phyloP scores from a whole-genome alignment of 1,140 invertebrate genomes.

The Drosophila mauritiana region DNA sequence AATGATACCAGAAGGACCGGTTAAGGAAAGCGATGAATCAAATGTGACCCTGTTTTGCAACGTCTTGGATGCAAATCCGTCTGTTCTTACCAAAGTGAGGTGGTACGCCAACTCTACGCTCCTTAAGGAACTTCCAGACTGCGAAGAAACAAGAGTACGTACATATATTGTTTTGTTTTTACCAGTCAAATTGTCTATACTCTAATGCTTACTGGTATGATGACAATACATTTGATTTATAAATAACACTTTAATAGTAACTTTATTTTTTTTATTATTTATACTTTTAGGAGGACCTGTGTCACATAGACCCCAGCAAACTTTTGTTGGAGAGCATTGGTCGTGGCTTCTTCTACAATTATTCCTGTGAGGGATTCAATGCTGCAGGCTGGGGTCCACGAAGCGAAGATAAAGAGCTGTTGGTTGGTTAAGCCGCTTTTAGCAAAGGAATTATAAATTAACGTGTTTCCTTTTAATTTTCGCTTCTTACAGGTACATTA shows the following conservation, averaged over 20 bases:
- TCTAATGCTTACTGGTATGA: too few species aligned
- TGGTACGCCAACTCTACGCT: slow-evolving; percentile 94
- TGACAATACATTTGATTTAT: too few species aligned
- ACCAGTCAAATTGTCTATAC: too few species aligned
- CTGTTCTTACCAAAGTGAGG: slow-evolving; percentile 88
- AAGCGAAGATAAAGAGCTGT: slow-evolving; percentile 89
- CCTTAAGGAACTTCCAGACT: slow-evolving; percentile 93
- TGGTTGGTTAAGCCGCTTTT: slow-evolving; percentile 47
- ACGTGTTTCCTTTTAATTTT: background rate
- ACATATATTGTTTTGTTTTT: too few species aligned
- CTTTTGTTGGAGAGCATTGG: slow-evolving; percentile 92
- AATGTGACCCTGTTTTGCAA: slow-evolving; percentile 94
- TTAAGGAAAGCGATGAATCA: slow-evolving; percentile 91
- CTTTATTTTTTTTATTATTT: background rate
- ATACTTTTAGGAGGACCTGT: slow-evolving; percentile 86
- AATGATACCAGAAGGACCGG: slow-evolving; percentile 90
- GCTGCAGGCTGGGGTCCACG: slow-evolving; percentile 93
- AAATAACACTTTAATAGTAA: too few species aligned
- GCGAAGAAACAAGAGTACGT: slow-evolving; percentile 83
- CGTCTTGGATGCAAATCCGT: slow-evolving; percentile 89
- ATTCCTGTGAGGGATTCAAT: slow-evolving; percentile 94
- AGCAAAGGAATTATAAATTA: background rate
- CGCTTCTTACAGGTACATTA: slow-evolving; percentile 84
- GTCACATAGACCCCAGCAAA: slow-evolving; percentile 93
- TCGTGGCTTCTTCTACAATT: slow-evolving; percentile 95